phyloP scores from a whole-genome alignment of 2,113 vertebrate species.

The Microcebus ravelobensis region DNA sequence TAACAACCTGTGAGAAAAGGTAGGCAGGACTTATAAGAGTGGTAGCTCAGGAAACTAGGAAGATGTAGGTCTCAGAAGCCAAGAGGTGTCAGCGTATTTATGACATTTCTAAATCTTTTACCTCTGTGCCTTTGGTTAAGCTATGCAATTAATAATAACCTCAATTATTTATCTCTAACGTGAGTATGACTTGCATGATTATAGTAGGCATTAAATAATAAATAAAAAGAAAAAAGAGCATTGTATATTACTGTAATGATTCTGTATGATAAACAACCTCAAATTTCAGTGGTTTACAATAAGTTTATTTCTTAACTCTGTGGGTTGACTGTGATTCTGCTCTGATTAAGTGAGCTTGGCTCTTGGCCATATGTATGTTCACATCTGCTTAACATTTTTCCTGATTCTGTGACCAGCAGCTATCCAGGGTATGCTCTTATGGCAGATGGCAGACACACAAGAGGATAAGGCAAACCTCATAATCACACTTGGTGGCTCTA shows the following conservation, averaged over 20 bases:
- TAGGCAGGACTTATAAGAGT: neutral
- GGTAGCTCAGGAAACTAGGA: neutral
- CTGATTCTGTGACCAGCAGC: constrained; percentile 29
- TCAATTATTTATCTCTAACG: neutral
- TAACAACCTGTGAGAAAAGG: neutral
- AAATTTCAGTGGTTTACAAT: neutral
- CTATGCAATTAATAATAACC: neutral
- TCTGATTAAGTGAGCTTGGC: neutral
- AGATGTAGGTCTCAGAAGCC: neutral
- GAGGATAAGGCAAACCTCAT: neutral
- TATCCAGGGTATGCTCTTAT: neutral
- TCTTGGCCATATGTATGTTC: neutral
- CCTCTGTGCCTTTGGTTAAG: neutral
- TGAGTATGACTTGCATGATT: neutral
- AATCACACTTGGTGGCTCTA: neutral
- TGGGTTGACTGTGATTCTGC: neutral
- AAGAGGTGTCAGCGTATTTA: neutral
- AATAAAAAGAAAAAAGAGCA: neutral
- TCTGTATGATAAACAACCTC: neutral
- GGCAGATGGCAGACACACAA: neutral
- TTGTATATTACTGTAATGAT: neutral
- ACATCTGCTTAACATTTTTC: constrained; percentile 22
- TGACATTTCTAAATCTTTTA: neutral
- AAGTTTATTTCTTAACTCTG: neutral
- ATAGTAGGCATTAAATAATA: neutral